phyloP scores from a whole-genome alignment of 2,888 invertebrate species.

The Gymnosoma rotundatum region DNA sequence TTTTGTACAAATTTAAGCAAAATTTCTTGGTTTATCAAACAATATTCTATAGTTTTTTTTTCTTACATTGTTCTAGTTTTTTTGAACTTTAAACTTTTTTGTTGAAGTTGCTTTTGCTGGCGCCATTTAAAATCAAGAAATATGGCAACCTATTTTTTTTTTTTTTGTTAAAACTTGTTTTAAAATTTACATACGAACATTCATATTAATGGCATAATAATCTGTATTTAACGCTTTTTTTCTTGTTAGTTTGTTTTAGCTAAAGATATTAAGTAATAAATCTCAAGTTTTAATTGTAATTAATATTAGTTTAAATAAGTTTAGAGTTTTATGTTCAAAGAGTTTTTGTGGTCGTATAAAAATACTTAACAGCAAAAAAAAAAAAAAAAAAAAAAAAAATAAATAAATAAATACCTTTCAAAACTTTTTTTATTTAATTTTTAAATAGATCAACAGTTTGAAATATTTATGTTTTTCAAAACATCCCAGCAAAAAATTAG shows the following conservation, averaged over 20 bases:
- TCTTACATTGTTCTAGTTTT: conserved; percentile 14
- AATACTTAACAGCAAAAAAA: background rate
- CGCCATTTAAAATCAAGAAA: background rate
- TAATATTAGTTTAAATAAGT: conserved; percentile 39
- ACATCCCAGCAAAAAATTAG: too few species aligned
- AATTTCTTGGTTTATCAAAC: background rate
- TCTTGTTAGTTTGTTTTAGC: background rate
- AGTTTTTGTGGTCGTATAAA: conserved; percentile 4
- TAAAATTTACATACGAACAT: conserved; percentile 23
- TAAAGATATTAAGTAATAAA: conserved; percentile 57
- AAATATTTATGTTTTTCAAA: too few species aligned
- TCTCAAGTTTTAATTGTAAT: conserved; percentile 46
- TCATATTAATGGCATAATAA: conserved; percentile 10
- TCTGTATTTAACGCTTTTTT: conserved; percentile 7
- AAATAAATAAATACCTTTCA: background rate
- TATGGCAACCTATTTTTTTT: conserved; percentile 30
- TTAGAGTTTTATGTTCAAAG: conserved; percentile 28
- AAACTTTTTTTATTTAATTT: conserved; percentile 7
- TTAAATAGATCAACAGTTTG: background rate
- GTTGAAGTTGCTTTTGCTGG: background rate
- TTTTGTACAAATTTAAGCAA: too few species aligned
- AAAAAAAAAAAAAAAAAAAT: background rate
- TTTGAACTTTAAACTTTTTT: background rate
- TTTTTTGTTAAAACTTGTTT: conserved; percentile 38
- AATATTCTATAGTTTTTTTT: conserved; percentile 3